Evolutionary conservation across 2,797 vertebrate genomes (phyloP), one percentile per base, ranked within the genome.

Genomic region (Crocidura indochinensis): DNA sequence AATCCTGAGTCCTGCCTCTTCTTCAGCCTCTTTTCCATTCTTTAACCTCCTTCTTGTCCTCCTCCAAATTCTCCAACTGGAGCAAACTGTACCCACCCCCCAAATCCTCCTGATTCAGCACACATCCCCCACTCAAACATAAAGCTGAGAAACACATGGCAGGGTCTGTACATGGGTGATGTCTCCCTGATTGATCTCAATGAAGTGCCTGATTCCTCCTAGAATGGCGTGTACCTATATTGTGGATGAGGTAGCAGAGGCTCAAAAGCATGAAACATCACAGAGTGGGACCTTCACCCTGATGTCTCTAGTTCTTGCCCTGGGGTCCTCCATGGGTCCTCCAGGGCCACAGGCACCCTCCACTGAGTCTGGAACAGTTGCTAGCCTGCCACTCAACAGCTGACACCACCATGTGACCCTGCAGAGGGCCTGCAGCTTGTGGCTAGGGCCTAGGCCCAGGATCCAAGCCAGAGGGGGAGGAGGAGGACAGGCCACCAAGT

Each of bases 161-260:
- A 0, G 1, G 10, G 38, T 20, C 26, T 51, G 46, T 53, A 15
- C 22, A 27, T 2, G 10, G 10, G 20, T 26, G 49, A 7, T 4
- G 31, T 31, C 76, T 47, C 51, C 20, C 3, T 38, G 17, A 24
- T 12, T 27, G 6, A 5, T 67, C 87, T 68, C 24, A 26, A 29
- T 46, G 53, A 22, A 8, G n/a, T 73, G n/a, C 87, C 84, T n/a
- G 2, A 19, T 8, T 60, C 56, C 46, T n/a, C 62, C 12, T 47
- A 2, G 2, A 0, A 51, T 27, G 27, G 7, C 31, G 19, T 29
- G 22, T 5, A 17, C 26, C 69, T 51, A 46, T n/a, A 27, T 51
- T 15, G 62, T 26, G 74, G 72, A 47, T 3, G 83, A 76, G 51
- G 65, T 83, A 64, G 62, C 46, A 76, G 46, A 87, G 65, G 77